A percentile compares a stretch with the other conserved stretches of the same genome.
Conservation (phyloP, 2,113 vertebrate species). For the Petroica traversi region DNA sequence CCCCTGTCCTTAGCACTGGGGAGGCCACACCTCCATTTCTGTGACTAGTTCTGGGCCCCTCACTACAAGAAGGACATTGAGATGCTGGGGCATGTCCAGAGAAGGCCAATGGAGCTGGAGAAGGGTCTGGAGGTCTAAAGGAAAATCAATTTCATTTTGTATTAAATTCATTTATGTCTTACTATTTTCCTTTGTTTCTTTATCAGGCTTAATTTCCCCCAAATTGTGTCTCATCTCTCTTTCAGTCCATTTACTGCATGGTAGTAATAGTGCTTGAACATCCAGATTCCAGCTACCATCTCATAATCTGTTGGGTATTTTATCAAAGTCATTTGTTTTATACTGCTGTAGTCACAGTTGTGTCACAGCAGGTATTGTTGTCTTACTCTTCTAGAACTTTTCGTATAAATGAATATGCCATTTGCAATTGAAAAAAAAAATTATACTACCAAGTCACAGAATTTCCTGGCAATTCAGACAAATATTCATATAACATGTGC, state of each 20-base stretch:
- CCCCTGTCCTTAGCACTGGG: accelerated
- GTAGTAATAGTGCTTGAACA: not conserved
- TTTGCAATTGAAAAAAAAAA: not conserved
- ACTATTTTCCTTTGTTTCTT: not conserved
- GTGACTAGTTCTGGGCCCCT: not conserved
- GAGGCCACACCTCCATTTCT: not conserved
- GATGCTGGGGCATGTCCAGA: accelerated
- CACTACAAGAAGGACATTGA: not conserved
- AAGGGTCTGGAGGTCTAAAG: not conserved
- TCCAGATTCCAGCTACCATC: not conserved
- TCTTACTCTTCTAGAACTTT: not conserved
- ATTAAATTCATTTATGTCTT: not conserved
- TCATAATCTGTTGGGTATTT: not conserved
- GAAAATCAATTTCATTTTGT: not conserved
- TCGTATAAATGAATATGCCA: not conserved
- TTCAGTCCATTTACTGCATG: not conserved
- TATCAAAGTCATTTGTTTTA: not conserved
- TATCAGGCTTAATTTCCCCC: not conserved
- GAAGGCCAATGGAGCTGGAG: accelerated
- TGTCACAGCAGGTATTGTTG: not conserved
- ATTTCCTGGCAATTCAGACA: not conserved
- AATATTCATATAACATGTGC: not conserved
- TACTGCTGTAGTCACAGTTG: not conserved
- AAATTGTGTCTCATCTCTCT: not conserved
- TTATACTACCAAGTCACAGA: not conserved